Evolutionary conservation across 2,113 vertebrate genomes (phyloP).

Genomic region (Vulpes vulpes): DNA sequence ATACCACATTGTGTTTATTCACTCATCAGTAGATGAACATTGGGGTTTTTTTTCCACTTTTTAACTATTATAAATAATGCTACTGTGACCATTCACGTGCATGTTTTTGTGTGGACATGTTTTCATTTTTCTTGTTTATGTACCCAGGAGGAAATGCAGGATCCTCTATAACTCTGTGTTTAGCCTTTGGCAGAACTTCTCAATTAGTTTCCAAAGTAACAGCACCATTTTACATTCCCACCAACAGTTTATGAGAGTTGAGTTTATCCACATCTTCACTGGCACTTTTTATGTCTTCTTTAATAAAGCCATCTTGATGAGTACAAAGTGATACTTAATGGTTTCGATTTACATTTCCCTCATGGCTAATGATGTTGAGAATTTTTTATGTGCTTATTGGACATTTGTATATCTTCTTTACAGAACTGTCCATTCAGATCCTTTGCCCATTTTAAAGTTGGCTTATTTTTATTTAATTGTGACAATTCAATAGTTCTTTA

Average conservation of each 20-base stretch:
- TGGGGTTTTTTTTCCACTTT: neutral
- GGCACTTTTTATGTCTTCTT: neutral
- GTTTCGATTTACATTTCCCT: neutral
- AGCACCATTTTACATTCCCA: neutral
- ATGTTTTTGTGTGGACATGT: neutral
- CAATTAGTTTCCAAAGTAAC: neutral
- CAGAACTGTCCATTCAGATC: neutral
- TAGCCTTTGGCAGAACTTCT: neutral
- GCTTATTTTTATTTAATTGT: neutral
- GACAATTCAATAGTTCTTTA: neutral
- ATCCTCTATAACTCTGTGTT: neutral
- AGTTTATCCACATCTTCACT: neutral
- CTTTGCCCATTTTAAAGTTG: constrained; percentile 23
- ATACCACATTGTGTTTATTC: neutral
- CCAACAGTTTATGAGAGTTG: neutral
- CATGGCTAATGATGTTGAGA: neutral
- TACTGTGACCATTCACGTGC: neutral
- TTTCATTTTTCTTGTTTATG: neutral
- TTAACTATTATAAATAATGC: neutral
- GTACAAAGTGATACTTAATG: neutral
- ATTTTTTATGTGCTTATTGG: neutral
- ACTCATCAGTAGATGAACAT: neutral
- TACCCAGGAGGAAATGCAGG: neutral
- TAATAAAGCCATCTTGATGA: neutral
- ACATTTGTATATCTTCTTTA: neutral